Evolutionary conservation across 2,113 vertebrate species (phyloP).

Genomic region (Salvelinus alpinus): DNA sequence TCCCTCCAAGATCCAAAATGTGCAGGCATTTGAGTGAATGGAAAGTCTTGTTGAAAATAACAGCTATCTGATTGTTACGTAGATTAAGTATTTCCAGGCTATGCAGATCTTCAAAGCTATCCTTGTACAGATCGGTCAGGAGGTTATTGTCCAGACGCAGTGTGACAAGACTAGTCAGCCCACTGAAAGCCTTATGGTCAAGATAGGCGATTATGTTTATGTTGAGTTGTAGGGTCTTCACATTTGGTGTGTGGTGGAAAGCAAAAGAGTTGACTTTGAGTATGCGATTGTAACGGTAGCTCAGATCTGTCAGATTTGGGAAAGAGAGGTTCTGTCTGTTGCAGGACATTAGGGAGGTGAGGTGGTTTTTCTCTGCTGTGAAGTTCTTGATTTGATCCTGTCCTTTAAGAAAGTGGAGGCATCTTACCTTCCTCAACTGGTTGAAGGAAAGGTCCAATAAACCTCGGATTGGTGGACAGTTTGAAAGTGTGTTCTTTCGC

Average conservation of each 20-base stretch:
- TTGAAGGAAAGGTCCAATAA: slow-evolving; percentile 68
- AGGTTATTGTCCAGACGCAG: slow-evolving; percentile 85
- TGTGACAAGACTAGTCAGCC: slow-evolving; percentile 60
- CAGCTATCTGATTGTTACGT: slow-evolving; percentile 78
- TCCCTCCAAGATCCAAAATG: slow-evolving; percentile 79
- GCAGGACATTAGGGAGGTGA: slow-evolving; percentile 39
- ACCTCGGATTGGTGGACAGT: slow-evolving; percentile 36
- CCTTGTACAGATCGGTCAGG: slow-evolving; percentile 69
- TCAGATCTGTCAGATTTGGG: background rate
- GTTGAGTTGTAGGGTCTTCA: background rate
- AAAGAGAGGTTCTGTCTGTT: fast-evolving
- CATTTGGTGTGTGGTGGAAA: background rate
- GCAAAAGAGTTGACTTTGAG: background rate
- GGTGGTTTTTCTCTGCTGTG: slow-evolving; percentile 65
- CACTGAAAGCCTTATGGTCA: slow-evolving; percentile 57
- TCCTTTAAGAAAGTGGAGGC: slow-evolving; percentile 26
- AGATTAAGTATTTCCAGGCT: background rate
- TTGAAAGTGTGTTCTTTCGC: fast-evolving
- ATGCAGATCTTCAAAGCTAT: slow-evolving; percentile 70
- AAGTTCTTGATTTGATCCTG: slow-evolving; percentile 14
- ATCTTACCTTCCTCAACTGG: slow-evolving; percentile 26
- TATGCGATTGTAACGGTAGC: background rate
- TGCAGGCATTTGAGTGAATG: slow-evolving; percentile 55
- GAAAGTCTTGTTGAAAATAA: slow-evolving; percentile 76
- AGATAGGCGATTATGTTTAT: slow-evolving; percentile 66